Conservation (phyloP, 2,113 vertebrate species). For the Scomber japonicus region DNA sequence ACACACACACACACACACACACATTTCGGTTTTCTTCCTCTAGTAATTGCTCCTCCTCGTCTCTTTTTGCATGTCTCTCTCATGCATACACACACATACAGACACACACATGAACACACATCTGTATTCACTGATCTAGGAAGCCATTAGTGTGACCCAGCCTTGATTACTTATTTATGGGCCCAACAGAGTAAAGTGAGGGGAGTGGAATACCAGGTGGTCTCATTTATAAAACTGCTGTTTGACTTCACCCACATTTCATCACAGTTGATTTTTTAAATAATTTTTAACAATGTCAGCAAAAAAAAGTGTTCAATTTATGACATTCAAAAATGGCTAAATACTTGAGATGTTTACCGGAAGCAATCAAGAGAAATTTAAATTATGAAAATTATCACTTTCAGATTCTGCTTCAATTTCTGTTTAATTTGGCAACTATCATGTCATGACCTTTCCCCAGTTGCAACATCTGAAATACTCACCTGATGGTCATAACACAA, state of each 20-base stretch:
- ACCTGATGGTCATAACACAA: too few species aligned
- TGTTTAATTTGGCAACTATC: too few species aligned
- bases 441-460: too few species aligned
- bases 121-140: conserved; percentile 77
- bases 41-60: conserved; percentile 6
- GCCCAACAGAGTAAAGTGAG: conserved; percentile 66
- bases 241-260: conserved; percentile 61
- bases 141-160: conserved; percentile 83
- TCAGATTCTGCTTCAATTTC: too few species aligned
- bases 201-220: conserved; percentile 48
- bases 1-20: not conserved
- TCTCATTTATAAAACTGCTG: conserved; percentile 56
- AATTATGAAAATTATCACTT: too few species aligned
- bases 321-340: not conserved
- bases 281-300: conserved; percentile 10
- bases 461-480: too few species aligned
- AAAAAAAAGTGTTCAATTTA: not conserved
- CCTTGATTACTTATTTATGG: conserved; percentile 85
- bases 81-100: conserved; percentile 6
- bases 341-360: not conserved
- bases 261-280: not conserved
- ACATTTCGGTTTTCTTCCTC: not conserved
- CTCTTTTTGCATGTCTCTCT: conserved; percentile 2
- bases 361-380: too few species aligned
- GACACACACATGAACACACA: conserved; percentile 51